These are phyloP conservation scores for Temnothorax rugatulus DNA, from an alignment of 2,888 invertebrate species.

Conservation along the genomic window DNA sequence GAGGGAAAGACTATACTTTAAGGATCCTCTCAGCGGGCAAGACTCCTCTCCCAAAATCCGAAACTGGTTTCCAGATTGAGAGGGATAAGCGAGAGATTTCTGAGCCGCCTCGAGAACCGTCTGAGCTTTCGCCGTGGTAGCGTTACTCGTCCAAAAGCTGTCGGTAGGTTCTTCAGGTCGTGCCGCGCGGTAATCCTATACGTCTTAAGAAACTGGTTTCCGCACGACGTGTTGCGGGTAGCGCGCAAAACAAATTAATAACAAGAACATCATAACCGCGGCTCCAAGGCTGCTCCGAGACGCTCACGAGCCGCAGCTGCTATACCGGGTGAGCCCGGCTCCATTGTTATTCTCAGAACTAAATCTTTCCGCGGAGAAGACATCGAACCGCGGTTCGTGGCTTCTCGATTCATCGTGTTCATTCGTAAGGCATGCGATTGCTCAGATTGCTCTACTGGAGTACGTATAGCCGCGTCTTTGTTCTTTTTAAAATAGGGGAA, in stretches of 20 bases:
- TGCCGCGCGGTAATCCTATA: slow-evolving; percentile 76
- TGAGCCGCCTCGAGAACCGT: slow-evolving; percentile 58
- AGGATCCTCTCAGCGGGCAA: not conserved
- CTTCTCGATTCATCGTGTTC: slow-evolving; percentile 42
- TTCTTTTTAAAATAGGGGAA: not conserved
- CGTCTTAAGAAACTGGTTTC: slow-evolving; percentile 82
- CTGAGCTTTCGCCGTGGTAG: slow-evolving; percentile 72
- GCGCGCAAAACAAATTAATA: slow-evolving; percentile 83
- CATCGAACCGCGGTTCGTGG: slow-evolving; percentile 39
- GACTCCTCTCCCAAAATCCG: slow-evolving; percentile 53
- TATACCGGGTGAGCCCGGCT: slow-evolving; percentile 73
- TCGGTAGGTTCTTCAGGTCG: slow-evolving; percentile 73
- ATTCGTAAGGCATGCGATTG: not conserved
- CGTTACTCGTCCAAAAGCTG: slow-evolving; percentile 75
- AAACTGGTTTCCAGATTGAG: slow-evolving; percentile 69
- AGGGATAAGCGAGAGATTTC: slow-evolving; percentile 67
- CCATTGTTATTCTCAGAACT: slow-evolving; percentile 62
- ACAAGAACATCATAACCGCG: slow-evolving; percentile 79
- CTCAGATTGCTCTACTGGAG: slow-evolving; percentile 6
- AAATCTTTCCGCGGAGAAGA: slow-evolving; percentile 52
- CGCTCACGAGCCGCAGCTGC: slow-evolving; percentile 68
- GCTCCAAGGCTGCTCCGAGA: slow-evolving; percentile 73
- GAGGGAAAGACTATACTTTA: not conserved
- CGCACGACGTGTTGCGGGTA: slow-evolving; percentile 76
- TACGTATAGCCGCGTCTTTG: not conserved